A percentile compares a stretch with the other conserved stretches of the same genome.
phyloP scores from a whole-genome alignment of 2,888 invertebrate genomes.

The Lepidocyrtoides sp. region DNA sequence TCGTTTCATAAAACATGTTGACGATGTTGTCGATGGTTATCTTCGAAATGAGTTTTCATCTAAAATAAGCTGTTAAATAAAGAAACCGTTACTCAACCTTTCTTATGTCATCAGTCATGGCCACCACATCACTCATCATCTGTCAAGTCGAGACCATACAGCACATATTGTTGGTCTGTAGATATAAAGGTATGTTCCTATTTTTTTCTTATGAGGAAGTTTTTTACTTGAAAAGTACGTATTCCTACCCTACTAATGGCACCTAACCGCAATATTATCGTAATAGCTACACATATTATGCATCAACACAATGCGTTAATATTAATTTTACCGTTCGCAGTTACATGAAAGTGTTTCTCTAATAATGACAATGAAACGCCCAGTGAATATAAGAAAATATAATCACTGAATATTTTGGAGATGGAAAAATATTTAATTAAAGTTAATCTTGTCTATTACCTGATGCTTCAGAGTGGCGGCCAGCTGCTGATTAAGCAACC shows the following conservation, averaged over 20 bases:
- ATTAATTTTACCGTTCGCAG: too few species aligned
- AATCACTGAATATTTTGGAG: background rate
- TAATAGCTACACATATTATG: too few species aligned
- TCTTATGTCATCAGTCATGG: slow-evolving; percentile 55
- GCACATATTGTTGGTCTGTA: too few species aligned
- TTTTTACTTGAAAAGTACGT: too few species aligned
- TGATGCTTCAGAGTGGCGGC: slow-evolving; percentile 86
- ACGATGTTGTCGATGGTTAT: slow-evolving; percentile 74
- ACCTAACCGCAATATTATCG: too few species aligned
- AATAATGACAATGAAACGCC: too few species aligned
- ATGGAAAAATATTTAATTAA: background rate
- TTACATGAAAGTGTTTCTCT: too few species aligned
- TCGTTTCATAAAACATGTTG: slow-evolving; percentile 13
- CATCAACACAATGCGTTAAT: too few species aligned
- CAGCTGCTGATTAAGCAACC: slow-evolving; percentile 93
- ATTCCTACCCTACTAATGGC: too few species aligned
- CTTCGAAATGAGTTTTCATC: slow-evolving; percentile 76
- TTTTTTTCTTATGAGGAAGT: background rate
- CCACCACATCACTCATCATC: background rate
- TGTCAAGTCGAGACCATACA: background rate
- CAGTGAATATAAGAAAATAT: background rate
- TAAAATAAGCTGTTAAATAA: slow-evolving; percentile 68
- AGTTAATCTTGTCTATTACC: too few species aligned
- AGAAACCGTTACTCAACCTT: slow-evolving; percentile 64
- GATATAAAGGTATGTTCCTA: background rate